These are phyloP conservation scores for Thinocorus orbignyianus DNA, from an alignment of 2,113 vertebrate genomes.

Conservation along the genomic window DNA sequence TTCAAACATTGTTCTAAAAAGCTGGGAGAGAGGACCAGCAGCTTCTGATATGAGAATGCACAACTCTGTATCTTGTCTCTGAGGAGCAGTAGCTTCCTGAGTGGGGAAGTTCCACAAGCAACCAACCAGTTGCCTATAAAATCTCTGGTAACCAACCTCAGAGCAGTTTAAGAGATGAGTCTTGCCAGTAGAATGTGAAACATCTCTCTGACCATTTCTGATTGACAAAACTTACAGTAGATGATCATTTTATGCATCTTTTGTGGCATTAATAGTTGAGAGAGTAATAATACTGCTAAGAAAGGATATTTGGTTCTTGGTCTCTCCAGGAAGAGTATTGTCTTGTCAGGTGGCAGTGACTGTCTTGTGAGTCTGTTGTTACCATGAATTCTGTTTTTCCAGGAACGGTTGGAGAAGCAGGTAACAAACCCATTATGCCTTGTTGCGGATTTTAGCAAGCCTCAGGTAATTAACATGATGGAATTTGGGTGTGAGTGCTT, in stretches of 20 bases:
- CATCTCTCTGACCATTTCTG: background rate
- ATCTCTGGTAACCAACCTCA: background rate
- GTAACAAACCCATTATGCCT: conserved; percentile 85
- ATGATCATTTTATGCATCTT: background rate
- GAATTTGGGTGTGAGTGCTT: background rate
- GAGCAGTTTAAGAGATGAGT: background rate
- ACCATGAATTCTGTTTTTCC: background rate
- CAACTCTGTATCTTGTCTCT: background rate
- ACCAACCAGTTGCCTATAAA: background rate
- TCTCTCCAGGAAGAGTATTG: background rate
- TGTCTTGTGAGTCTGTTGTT: background rate
- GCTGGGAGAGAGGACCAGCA: background rate
- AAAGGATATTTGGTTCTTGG: background rate
- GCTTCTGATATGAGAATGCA: background rate
- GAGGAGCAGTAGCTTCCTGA: background rate
- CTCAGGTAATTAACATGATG: conserved; percentile 81
- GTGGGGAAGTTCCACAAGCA: background rate
- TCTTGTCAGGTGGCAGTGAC: background rate
- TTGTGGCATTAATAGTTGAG: background rate
- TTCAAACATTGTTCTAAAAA: background rate
- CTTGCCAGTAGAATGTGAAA: background rate
- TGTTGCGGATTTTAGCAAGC: conserved; percentile 91
- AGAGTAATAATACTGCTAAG: background rate
- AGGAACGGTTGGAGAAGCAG: conserved; percentile 90
- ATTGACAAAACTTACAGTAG: background rate